These are phyloP conservation scores for Cercopithecus hamlyni DNA, from an alignment of 2,797 vertebrate genomes.

Conservation along the genomic window DNA sequence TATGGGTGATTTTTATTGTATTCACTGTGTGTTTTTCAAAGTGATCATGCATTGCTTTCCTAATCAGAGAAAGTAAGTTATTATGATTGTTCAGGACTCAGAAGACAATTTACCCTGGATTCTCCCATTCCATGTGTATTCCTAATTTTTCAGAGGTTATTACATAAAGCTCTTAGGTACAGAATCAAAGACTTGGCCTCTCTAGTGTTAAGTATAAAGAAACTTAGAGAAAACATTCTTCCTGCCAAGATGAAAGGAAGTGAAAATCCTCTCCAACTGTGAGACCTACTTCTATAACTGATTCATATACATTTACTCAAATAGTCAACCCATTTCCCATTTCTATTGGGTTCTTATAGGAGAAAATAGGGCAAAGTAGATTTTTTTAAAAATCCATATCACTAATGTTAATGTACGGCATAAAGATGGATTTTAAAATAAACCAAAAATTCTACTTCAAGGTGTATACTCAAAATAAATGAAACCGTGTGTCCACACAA, in stretches of 20 bases:
- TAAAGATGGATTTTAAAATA: not conserved
- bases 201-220: not conserved
- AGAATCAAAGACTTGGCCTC: constrained; percentile 27
- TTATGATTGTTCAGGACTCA: not conserved
- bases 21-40: not conserved
- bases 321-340: not conserved
- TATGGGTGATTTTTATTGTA: not conserved
- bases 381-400: not conserved
- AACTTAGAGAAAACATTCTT: constrained; percentile 16
- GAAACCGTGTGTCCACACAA: not conserved
- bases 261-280: constrained; percentile 21
- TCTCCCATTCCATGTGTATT: not conserved
- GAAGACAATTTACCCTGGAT: not conserved
- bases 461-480: not conserved
- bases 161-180: constrained; percentile 4
- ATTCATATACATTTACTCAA: not conserved
- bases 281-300: not conserved
- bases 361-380: not conserved
- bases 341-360: not conserved
- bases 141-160: not conserved
- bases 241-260: constrained; percentile 25
- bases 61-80: not conserved
- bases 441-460: not conserved
- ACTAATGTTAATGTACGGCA: not conserved
- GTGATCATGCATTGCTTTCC: not conserved